Evolutionary conservation across 2,797 vertebrate species (phyloP).

Genomic region (Numenius phaeopus): DNA sequence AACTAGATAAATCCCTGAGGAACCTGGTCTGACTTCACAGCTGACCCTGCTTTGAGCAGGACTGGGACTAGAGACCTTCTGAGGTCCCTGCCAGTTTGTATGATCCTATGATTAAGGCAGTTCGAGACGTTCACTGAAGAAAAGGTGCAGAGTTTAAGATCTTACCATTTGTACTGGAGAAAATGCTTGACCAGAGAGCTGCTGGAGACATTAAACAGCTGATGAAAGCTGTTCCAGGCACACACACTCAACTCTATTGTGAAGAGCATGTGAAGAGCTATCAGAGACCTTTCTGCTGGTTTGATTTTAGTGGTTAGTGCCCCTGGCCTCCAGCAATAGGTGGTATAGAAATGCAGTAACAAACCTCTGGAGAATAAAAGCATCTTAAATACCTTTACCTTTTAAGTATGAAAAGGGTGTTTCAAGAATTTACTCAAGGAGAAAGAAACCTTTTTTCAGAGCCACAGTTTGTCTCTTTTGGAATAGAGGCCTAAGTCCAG

Average conservation of each 20-base stretch:
- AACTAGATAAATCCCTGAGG: neutral
- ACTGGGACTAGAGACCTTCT: neutral
- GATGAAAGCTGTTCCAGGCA: neutral
- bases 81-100: neutral
- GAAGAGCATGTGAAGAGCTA: neutral
- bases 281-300: neutral
- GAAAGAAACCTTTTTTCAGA: neutral
- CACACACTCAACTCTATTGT: too few species aligned
- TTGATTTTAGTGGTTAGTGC: neutral
- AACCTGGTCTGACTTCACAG: neutral
- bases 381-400: neutral
- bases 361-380: neutral
- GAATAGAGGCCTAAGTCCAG: neutral
- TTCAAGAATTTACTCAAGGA: neutral
- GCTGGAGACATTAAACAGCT: neutral
- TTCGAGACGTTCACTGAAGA: neutral
- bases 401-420: neutral
- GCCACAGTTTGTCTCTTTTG: neutral
- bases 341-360: neutral
- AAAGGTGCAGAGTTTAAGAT: neutral
- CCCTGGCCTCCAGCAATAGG: neutral
- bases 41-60: neutral
- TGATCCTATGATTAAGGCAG: neutral
- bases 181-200: neutral
- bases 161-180: neutral